These are phyloP conservation scores for Neotoma lepida DNA, from an alignment of 2,113 vertebrate genomes.

Conservation along the genomic window DNA sequence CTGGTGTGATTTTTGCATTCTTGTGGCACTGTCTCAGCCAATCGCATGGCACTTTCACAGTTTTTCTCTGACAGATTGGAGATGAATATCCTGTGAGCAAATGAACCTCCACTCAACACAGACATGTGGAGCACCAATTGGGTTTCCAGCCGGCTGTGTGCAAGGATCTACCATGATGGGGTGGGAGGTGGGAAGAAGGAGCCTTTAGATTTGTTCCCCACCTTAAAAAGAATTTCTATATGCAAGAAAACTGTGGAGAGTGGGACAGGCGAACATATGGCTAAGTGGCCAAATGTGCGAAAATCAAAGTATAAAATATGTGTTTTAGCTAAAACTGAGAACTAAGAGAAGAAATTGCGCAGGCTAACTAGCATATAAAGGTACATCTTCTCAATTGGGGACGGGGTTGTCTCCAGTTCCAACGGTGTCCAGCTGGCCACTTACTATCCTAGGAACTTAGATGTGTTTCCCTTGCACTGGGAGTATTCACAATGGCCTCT, in stretches of 20 bases:
- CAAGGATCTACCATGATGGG: not conserved
- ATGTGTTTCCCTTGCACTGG: slow-evolving; percentile 46
- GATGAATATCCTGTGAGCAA: slow-evolving; percentile 58
- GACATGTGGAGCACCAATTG: not conserved
- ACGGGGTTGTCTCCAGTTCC: not conserved
- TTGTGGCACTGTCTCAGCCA: slow-evolving; percentile 1
- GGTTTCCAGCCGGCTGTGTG: not conserved
- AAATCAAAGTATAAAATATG: slow-evolving; percentile 56
- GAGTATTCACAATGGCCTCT: slow-evolving; percentile 74
- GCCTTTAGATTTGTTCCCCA: not conserved
- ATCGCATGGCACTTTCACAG: not conserved
- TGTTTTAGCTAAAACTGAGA: slow-evolving; percentile 57
- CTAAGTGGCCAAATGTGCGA: slow-evolving; percentile 58
- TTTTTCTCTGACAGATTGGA: slow-evolving; percentile 45
- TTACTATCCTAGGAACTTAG: not conserved
- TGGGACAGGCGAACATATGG: slow-evolving; percentile 52
- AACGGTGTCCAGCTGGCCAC: not conserved
- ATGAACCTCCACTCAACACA: slow-evolving; percentile 32
- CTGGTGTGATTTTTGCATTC: slow-evolving; percentile 39
- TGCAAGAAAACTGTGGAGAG: slow-evolving; percentile 33
- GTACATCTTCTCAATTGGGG: not conserved
- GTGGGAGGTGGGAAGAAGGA: not conserved
- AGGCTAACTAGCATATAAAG: slow-evolving; percentile 31
- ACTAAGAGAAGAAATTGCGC: slow-evolving; percentile 38
- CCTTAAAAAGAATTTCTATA: not conserved